These are phyloP conservation scores for Malurus splendens DNA, from an alignment of 2,797 vertebrate genomes.

Conservation along the genomic window DNA sequence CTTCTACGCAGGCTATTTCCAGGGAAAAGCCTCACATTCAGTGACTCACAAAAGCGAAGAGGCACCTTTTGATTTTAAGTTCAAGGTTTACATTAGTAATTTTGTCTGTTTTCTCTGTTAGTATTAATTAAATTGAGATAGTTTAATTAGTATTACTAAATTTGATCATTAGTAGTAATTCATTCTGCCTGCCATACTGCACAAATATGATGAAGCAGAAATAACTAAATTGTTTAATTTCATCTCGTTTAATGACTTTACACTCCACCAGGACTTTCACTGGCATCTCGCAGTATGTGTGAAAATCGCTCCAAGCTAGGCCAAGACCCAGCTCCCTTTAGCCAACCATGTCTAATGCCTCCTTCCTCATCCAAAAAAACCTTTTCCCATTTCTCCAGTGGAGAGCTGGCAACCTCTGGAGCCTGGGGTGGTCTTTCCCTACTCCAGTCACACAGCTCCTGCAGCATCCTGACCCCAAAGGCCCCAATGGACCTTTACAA, in stretches of 20 bases:
- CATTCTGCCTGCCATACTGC: constrained; percentile 65
- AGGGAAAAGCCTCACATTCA: constrained; percentile 19
- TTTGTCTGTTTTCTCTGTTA: constrained; percentile 64
- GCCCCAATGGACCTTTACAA: not conserved
- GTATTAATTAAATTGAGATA: constrained; percentile 68
- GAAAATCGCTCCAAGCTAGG: constrained; percentile 37
- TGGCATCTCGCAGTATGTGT: constrained; percentile 35
- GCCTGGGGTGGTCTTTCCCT: not conserved
- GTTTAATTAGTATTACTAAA: constrained; percentile 69
- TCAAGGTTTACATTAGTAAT: constrained; percentile 70
- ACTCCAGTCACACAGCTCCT: not conserved
- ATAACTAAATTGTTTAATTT: constrained; percentile 55
- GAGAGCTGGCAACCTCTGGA: not conserved
- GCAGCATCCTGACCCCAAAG: not conserved
- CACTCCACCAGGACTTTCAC: constrained; percentile 25
- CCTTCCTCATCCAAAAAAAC: not conserved
- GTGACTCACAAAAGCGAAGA: constrained; percentile 25
- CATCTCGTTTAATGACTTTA: constrained; percentile 48
- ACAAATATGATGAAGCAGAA: constrained; percentile 68
- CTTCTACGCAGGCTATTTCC: constrained; percentile 11
- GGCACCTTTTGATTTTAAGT: constrained; percentile 68
- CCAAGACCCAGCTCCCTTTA: constrained; percentile 35
- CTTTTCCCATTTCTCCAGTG: not conserved
- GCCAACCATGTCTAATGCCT: not conserved
- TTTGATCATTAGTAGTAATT: constrained; percentile 69